Percentiles rank a stretch among this genome's conserved stretches.
Conservation (phyloP, 2,113 vertebrate genomes). For the Geococcyx californianus region DNA sequence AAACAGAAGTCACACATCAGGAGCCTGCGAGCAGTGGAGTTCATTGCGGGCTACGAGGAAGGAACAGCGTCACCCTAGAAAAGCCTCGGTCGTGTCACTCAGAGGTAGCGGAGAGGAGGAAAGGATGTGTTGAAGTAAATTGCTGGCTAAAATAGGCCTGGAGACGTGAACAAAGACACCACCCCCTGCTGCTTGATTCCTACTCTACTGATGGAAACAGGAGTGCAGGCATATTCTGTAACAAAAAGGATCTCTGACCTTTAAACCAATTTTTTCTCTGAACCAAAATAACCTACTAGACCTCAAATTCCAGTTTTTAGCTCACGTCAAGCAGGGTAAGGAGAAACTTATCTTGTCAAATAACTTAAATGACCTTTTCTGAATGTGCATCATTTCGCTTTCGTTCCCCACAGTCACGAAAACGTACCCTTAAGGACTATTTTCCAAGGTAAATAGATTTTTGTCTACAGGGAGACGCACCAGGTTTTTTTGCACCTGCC, state of each 20-base stretch:
- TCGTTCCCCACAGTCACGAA: background rate
- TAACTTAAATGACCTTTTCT: background rate
- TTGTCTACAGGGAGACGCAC: background rate
- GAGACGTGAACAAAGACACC: background rate
- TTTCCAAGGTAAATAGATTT: background rate
- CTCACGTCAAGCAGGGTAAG: background rate
- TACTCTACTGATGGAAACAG: background rate
- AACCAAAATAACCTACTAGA: background rate
- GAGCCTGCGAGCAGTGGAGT: fast-evolving
- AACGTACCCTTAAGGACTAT: background rate
- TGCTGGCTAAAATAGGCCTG: background rate
- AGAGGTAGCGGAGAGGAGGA: background rate
- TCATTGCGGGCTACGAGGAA: background rate
- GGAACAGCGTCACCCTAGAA: fast-evolving
- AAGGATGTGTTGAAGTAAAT: background rate
- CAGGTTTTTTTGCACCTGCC: background rate
- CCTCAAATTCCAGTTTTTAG: background rate
- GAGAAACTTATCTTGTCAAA: background rate
- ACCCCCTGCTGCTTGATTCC: background rate
- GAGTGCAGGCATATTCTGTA: background rate
- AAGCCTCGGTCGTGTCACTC: background rate
- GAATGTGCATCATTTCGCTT: background rate
- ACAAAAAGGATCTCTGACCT: background rate
- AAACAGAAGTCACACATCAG: background rate
- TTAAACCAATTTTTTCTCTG: background rate